A percentile compares a stretch with the other conserved stretches of the same genome.
Conservation (phyloP, 64 coral and sea anemone genomes). For the Anthopleura sola region DNA sequence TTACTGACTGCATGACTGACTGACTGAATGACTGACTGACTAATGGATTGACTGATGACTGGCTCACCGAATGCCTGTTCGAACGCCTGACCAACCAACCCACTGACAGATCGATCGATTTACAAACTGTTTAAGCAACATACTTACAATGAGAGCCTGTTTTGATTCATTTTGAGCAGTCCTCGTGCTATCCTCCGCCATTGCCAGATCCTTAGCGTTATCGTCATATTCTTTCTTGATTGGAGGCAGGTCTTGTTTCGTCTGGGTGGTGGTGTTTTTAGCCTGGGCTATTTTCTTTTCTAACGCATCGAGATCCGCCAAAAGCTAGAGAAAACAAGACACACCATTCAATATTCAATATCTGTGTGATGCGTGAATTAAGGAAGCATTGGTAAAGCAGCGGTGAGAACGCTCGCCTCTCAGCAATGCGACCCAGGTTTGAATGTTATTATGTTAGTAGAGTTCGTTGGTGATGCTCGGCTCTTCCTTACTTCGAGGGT, state of each 20-base stretch:
- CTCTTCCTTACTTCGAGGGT: too few species aligned
- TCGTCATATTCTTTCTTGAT: slow-evolving; percentile 51
- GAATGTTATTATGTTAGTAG: too few species aligned
- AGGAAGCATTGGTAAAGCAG: background rate
- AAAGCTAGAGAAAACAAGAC: slow-evolving; percentile 32
- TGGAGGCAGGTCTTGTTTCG: slow-evolving; percentile 42
- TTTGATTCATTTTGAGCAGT: slow-evolving; percentile 60
- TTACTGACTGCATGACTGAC: too few species aligned
- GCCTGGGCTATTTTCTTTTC: slow-evolving; percentile 62
- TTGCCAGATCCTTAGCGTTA: slow-evolving; percentile 49
- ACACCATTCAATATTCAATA: background rate
- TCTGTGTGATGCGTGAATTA: background rate
- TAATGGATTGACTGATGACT: background rate
- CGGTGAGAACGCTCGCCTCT: too few species aligned
- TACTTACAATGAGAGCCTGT: slow-evolving; percentile 60
- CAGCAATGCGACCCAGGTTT: too few species aligned
- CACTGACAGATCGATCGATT: too few species aligned
- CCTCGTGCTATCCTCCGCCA: slow-evolving; percentile 22
- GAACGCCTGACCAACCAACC: too few species aligned
- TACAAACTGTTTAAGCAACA: background rate
- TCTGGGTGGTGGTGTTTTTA: slow-evolving; percentile 27
- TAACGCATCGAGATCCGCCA: slow-evolving; percentile 42
- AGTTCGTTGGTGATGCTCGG: too few species aligned
- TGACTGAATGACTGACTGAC: background rate
- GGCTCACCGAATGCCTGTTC: background rate